Percentiles rank a stretch among this genome's conserved stretches.
Evolutionary conservation across 2,888 invertebrate species (phyloP).

Genomic region (Pyrgus malvae): DNA sequence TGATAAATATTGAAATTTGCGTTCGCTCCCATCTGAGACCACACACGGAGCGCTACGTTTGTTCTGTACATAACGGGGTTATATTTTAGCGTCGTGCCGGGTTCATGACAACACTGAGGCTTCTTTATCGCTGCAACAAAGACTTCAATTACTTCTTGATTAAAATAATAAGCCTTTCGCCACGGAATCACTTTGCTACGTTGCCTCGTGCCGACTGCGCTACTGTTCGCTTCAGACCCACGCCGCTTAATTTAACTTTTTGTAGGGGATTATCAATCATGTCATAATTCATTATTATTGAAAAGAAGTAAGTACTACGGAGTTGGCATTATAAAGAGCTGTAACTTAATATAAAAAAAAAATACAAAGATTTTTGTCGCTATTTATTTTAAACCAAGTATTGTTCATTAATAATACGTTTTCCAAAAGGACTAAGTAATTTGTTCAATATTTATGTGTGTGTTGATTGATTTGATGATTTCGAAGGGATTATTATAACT

Average conservation of each 20-base stretch:
- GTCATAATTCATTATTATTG: conserved; percentile 17
- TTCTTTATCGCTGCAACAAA: conserved; percentile 48
- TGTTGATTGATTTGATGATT: no score
- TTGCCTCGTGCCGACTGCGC: conserved; percentile 6
- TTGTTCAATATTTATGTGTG: no score
- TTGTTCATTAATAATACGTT: no score
- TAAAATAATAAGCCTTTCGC: conserved; percentile 65
- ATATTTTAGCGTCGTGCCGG: conserved; percentile 57
- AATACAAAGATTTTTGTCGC: no score
- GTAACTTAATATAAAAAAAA: no score
- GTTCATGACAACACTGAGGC: conserved; percentile 48
- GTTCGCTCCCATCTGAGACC: conserved; percentile 56
- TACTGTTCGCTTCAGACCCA: conserved; percentile 10
- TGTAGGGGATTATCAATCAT: conserved; percentile 14
- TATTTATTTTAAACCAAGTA: no score
- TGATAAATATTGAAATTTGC: conserved; percentile 69
- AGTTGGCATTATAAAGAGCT: conserved; percentile 11
- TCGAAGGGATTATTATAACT: no score
- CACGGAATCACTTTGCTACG: conserved; percentile 36
- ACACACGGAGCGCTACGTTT: conserved; percentile 62
- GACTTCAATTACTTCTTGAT: conserved; percentile 64
- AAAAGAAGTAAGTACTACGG: conserved; percentile 9
- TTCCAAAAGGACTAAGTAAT: no score
- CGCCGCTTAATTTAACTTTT: conserved; percentile 7
- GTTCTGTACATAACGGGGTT: conserved; percentile 43